These are phyloP conservation scores for Tichodroma muraria DNA, from an alignment of 2,113 vertebrate species.

Conservation along the genomic window DNA sequence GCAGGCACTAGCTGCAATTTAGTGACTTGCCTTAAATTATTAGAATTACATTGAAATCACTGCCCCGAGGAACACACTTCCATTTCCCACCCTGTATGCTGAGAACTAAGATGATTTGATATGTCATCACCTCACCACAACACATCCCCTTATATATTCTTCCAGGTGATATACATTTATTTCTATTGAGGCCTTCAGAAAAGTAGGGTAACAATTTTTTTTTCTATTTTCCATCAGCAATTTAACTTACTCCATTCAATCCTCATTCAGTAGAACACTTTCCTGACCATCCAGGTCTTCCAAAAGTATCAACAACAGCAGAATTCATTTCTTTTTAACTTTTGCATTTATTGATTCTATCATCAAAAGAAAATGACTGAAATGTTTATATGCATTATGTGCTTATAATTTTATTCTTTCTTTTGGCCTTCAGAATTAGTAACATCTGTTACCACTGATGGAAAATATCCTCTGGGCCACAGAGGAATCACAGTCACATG, in stretches of 20 bases:
- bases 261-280: not conserved
- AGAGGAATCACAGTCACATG: constrained; percentile 64
- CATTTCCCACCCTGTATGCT: not conserved
- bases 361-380: not conserved
- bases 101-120: not conserved
- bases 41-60: not conserved
- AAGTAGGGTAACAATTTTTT: not conserved
- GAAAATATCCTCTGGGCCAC: constrained; percentile 62
- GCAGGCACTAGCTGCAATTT: not conserved
- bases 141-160: not conserved
- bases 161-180: not conserved
- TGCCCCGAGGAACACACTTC: not conserved
- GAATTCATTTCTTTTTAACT: not conserved
- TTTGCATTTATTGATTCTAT: not conserved
- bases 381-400: constrained; percentile 9
- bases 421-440: constrained; percentile 45
- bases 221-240: not conserved
- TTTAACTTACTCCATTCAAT: not conserved
- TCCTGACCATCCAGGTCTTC: not conserved
- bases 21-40: not conserved
- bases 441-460: constrained; percentile 65
- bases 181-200: not conserved
- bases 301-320: not conserved
- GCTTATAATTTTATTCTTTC: constrained; percentile 47
- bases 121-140: not conserved